phyloP scores from a whole-genome alignment of 1,140 invertebrate genomes.

The Hylaeus volcanicus region DNA sequence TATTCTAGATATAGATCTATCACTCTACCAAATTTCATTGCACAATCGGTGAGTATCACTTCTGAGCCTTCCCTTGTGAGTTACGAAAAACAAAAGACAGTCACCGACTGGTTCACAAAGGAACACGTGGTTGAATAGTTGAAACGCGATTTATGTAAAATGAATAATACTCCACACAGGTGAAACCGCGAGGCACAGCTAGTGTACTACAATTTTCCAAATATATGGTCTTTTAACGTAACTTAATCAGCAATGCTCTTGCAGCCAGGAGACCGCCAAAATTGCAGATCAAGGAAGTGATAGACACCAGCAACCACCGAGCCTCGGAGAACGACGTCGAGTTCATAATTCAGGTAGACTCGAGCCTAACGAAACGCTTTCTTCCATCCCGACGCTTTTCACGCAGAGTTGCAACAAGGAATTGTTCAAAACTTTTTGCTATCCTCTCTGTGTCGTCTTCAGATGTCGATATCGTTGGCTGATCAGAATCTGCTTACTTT shows the following conservation, averaged over 20 bases:
- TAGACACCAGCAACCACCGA: conserved; percentile 71
- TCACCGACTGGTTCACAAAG: too few species aligned
- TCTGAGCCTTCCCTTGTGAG: too few species aligned
- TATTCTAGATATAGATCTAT: too few species aligned
- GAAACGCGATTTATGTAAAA: too few species aligned
- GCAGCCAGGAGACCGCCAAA: conserved; percentile 68
- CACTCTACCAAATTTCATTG: too few species aligned
- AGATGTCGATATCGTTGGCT: background rate
- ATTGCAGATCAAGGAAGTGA: conserved; percentile 76
- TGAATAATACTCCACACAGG: too few species aligned
- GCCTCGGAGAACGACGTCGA: conserved; percentile 75
- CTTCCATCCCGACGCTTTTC: background rate
- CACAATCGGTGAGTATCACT: too few species aligned
- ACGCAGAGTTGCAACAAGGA: background rate
- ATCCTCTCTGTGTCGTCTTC: background rate
- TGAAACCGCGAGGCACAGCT: too few species aligned
- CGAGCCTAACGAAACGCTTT: background rate
- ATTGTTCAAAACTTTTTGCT: background rate
- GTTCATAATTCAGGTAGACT: conserved; percentile 76
- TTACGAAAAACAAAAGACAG: too few species aligned
- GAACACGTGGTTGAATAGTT: too few species aligned
- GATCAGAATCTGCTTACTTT: background rate
- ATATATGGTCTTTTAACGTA: background rate
- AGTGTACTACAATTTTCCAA: background rate
- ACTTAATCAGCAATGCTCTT: background rate